A percentile compares a stretch with the other conserved stretches of the same genome.
phyloP scores from a whole-genome alignment of 2,888 invertebrate genomes.

The Geotrupes spiniger region DNA sequence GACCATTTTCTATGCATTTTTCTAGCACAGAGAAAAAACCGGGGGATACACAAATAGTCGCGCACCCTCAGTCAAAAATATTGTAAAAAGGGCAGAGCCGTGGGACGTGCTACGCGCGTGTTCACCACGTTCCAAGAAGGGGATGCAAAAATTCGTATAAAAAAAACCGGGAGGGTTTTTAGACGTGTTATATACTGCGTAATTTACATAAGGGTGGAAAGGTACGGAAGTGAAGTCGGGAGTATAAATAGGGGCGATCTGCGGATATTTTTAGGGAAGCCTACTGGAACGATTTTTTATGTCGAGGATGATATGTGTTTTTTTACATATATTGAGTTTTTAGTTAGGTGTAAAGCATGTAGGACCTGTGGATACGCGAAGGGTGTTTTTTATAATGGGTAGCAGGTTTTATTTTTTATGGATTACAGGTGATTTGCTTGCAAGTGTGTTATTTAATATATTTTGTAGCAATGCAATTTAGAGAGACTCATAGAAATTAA shows the following conservation, averaged over 20 bases:
- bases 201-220: conserved; percentile 28
- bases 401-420: too few relatives aligned
- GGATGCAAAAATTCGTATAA: conserved; percentile 26
- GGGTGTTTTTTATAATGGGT: conserved; percentile 5
- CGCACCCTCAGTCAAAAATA: conserved; percentile 32
- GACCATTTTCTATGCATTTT: conserved; percentile 30
- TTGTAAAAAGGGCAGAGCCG: conserved; percentile 31
- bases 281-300: conserved; percentile 6
- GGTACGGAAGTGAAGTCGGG: conserved; percentile 14
- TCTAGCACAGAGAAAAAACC: conserved; percentile 25
- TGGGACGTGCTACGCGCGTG: conserved; percentile 33
- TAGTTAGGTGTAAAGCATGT: conserved; percentile 12
- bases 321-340: conserved; percentile 16
- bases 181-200: conserved; percentile 23
- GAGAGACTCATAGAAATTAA: too few relatives aligned
- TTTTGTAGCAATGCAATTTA: too few relatives aligned
- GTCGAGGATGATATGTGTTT: conserved; percentile 4
- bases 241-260: conserved; percentile 17
- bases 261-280: conserved; percentile 5
- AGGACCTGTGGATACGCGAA: conserved; percentile 2
- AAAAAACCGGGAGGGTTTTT: conserved; percentile 30
- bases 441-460: too few relatives aligned
- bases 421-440: too few relatives aligned
- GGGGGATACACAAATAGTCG: conserved; percentile 26
- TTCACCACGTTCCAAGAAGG: conserved; percentile 30